Base-by-base conservation (phyloP, 2,797 vertebrate genomes). In the Schizopygopsis pylzovi region DNA sequence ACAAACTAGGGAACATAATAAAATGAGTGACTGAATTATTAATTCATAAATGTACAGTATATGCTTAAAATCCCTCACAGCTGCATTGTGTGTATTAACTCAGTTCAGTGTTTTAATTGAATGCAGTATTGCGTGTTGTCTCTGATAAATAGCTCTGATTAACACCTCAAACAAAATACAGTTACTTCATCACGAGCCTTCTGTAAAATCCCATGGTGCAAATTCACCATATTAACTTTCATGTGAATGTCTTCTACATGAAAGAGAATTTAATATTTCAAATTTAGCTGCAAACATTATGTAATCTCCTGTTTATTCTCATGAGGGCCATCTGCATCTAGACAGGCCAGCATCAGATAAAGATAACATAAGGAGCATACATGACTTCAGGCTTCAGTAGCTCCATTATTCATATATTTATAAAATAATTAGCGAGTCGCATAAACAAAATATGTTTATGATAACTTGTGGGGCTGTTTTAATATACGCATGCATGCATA, bases 281-380 rank as follows among this genome's bases (percentile, higher is more conserved):
- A 39, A 28, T 25, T 47, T 33, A 7, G 41, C 41, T 47, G 56
- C 33, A 63, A 65, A 33, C 25, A 33, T 79, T 63, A 45, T 63
- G 39, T 79, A 79, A 79, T 45, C 1, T 15, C 63, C 56, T 33
- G n/a, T 63, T 73, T 79, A 65, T 79, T 65, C n/a, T 47, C 41
- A 65, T 63, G 15, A 65, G 20, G 78, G 16, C 25, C 61, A 25
- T 47, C 25, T 65, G 61, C 25, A 15, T 61, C 56, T 18, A 61
- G 22, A 4, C 78, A 79, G 41, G n/a, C 77, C 59, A 79, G 39
- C 41, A 63, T 79, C 22, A 79, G n/a, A 80, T 61, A 80, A 67
- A 67, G 45, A 65, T n/a, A 63, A 79, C n/a, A 45, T 20, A 4
- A 47, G 41, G 10, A 80, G 56, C 56, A 79, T 2, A 43, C 18